phyloP scores from a whole-genome alignment of 1,140 invertebrate species.

The Caerostris extrusa region DNA sequence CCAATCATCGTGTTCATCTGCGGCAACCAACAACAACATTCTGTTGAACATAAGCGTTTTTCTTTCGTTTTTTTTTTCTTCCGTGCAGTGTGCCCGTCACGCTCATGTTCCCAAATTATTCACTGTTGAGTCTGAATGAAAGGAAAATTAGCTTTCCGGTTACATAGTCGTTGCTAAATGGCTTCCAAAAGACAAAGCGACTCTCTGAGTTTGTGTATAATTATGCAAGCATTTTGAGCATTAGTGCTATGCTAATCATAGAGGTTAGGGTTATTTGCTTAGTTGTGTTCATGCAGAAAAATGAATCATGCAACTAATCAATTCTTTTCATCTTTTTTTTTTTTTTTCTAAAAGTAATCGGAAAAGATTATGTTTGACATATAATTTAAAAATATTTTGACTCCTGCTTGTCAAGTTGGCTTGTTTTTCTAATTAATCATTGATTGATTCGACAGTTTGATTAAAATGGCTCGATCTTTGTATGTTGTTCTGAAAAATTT shows the following conservation, averaged over 20 bases:
- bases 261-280: background rate
- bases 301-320: background rate
- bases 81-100: background rate
- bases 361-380: too few species aligned
- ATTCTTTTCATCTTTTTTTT: too few species aligned
- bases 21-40: background rate
- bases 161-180: background rate
- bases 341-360: too few species aligned
- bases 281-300: background rate
- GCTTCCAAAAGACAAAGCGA: background rate
- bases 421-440: too few species aligned
- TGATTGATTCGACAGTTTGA: too few species aligned
- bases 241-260: background rate
- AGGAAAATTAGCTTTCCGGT: slow-evolving; percentile 45
- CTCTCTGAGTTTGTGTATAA: background rate
- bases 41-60: background rate
- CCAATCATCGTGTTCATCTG: slow-evolving; percentile 46
- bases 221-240: background rate
- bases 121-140: slow-evolving; percentile 35
- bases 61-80: background rate
- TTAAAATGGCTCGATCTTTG: too few species aligned
- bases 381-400: too few species aligned
- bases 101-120: background rate
- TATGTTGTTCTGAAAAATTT: too few species aligned
- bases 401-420: too few species aligned